Base-by-base conservation (phyloP, 2,888 invertebrate genomes). In the Tridacna gigas region DNA sequence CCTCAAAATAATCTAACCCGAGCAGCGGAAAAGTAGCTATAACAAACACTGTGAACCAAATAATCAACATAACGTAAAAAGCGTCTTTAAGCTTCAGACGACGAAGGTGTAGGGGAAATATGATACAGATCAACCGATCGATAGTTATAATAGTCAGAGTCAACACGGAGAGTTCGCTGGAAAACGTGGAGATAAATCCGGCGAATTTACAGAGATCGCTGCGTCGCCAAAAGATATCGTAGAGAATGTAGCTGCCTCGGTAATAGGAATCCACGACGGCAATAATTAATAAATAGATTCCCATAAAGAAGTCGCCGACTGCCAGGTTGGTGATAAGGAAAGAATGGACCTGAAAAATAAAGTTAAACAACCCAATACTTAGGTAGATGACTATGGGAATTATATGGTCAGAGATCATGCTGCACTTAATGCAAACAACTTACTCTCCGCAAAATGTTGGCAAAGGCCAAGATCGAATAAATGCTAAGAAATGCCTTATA, bases 121-220 rank as follows among this genome's bases (percentile, higher is more conserved):
- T 93, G 22, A 95, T 95, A 82, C 94, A 93, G 47, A 95, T 92
- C 25, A 95, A 90, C 20, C 95, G 90, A 81, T 95, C 95, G 0
- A 95, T 82, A 4, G 95, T 95, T 71, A 95, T 95, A 65, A 95
- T 93, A 1, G 95, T 94, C 15, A 95, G 85, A 0, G 95, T 95
- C 37, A 95, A 91, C 20, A 95, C 95, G 0, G 95, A 95, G 0
- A 95, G 91, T 87, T 95, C 95, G 80, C 94, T 95, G 45, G 95
- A 95, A 77, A 94, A 93, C n/a, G 94, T 94, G 11, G 93, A 93
- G 22, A 94, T 91, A 88, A 94, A 94, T 48, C 94, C 94, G 0
- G 94, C 93, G 76, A 94, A 91, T 76, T 92, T 90, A 83, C 94
- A 94, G 25, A 94, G 86, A 45, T 84, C 88, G 79, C 93, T 93